These are phyloP conservation scores for Drosophila colorata DNA, from an alignment of 2,888 invertebrate genomes.

Conservation along the genomic window DNA sequence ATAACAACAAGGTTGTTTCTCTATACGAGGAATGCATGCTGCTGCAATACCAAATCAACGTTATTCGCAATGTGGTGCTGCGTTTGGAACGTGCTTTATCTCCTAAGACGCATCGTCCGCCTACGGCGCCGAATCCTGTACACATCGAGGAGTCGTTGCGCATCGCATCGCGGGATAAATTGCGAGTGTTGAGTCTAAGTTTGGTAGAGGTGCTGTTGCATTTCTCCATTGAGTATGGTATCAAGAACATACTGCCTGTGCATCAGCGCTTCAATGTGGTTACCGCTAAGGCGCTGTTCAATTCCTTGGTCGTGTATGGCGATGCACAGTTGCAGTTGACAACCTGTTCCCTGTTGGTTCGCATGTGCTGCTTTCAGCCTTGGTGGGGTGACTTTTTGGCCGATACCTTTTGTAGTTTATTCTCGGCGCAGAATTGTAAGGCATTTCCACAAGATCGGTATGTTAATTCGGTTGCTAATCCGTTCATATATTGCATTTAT, in stretches of 20 bases:
- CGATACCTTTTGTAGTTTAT: constrained; percentile 91
- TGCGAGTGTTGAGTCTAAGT: constrained; percentile 92
- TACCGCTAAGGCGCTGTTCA: constrained; percentile 89
- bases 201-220: constrained; percentile 92
- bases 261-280: constrained; percentile 84
- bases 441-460: constrained; percentile 95
- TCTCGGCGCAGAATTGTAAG: constrained; percentile 91
- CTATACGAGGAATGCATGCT: constrained; percentile 88
- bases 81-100: constrained; percentile 89
- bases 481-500: neutral
- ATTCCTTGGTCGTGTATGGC: constrained; percentile 91
- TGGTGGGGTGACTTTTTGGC: constrained; percentile 98
- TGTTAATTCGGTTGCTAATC: constrained; percentile 20
- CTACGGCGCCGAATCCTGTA: constrained; percentile 36
- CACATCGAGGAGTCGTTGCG: constrained; percentile 86
- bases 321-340: constrained; percentile 92
- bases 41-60: constrained; percentile 95
- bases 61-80: constrained; percentile 91
- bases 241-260: constrained; percentile 84
- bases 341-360: constrained; percentile 91
- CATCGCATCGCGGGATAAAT: constrained; percentile 92
- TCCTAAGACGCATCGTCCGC: constrained; percentile 79
- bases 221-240: constrained; percentile 88
- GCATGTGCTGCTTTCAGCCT: constrained; percentile 89
- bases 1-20: constrained; percentile 85